phyloP scores from a whole-genome alignment of 2,888 invertebrate species.

The Azorinus chamasolen region DNA sequence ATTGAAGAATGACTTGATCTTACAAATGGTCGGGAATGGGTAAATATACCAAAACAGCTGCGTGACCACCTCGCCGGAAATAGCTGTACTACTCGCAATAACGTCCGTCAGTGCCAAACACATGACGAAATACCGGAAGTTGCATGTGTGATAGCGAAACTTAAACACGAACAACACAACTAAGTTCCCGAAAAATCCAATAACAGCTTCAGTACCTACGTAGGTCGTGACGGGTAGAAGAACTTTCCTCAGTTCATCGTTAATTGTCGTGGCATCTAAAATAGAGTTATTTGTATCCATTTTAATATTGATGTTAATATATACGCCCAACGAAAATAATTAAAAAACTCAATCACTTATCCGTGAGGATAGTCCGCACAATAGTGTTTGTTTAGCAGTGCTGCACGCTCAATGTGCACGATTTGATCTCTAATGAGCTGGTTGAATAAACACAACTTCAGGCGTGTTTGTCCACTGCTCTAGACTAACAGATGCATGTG shows the following conservation, averaged over 20 bases:
- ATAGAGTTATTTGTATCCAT: too few species aligned
- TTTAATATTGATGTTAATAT: too few species aligned
- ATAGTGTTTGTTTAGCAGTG: too few species aligned
- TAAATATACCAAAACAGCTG: constrained; percentile 56
- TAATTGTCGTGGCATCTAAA: constrained; percentile 7
- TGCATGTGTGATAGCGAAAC: constrained; percentile 44
- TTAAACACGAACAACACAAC: constrained; percentile 53
- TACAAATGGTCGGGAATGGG: constrained; percentile 36
- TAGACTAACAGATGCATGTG: too few species aligned
- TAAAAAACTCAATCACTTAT: too few species aligned
- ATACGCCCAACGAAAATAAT: too few species aligned
- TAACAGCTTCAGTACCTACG: constrained; percentile 39
- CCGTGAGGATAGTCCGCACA: too few species aligned
- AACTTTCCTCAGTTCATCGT: constrained; percentile 35
- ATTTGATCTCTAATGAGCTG: too few species aligned
- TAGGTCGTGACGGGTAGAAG: constrained; percentile 46
- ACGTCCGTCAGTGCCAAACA: constrained; percentile 50
- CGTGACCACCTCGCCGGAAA: constrained; percentile 55
- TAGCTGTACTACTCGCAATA: constrained; percentile 47
- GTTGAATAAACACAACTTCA: too few species aligned
- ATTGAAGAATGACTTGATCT: constrained; percentile 61
- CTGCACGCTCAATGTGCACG: too few species aligned
- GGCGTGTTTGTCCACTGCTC: too few species aligned
- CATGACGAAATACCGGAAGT: constrained; percentile 57
- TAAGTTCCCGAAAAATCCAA: constrained; percentile 56